Evolutionary conservation across 2,113 vertebrate genomes (phyloP), one percentile per base, ranked within the genome.

Genomic region (Dromaius novaehollandiae): DNA sequence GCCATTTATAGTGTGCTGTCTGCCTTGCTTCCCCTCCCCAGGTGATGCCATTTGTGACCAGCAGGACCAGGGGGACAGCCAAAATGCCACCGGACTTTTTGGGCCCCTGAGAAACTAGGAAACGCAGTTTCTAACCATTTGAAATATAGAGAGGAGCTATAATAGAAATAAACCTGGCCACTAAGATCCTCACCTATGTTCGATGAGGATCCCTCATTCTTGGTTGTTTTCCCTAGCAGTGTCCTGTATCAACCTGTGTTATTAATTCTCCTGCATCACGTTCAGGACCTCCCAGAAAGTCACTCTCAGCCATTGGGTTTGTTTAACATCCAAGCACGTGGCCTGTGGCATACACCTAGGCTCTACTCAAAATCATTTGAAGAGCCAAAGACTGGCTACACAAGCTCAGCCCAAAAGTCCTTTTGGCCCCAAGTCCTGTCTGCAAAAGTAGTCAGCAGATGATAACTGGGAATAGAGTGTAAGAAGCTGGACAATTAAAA

Each of bases 61-160:
- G 42, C 44, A 38, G 13, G 34, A 28, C 46, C 21, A 32, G 42
- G 42, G 26, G 42, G 9, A 46, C 4, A 32, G 66, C 42, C 8
- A 30, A 69, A 32, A 58, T 65, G 25, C 9, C 19, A 17, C 11
- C 15, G 38, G 46, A 16, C 13, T 40, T 7, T 51, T 0, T 0
- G 56, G 75, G 46, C 22, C 25, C 38, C 2, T 73, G 1, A 66
- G 46, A 48, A 58, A 40, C 44, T 7, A 46, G 13, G 58, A 70
- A 83, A 66, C 13, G 11, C 0, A 1, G 28, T 75, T 79, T 89
- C 61, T 70, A 42, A 38, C 21, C 34, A 32, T 19, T 48, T 48
- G 46, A 48, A 48, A 48, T 48, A 48, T 18, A 48, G 46, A 19
- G 7, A 48, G 46, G 19, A 48, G 19, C 46, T 48, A 18, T 48